Percentiles rank a stretch among this genome's conserved stretches.
Conservation (phyloP, 2,888 invertebrate genomes). For the Amaurobius ferox region DNA sequence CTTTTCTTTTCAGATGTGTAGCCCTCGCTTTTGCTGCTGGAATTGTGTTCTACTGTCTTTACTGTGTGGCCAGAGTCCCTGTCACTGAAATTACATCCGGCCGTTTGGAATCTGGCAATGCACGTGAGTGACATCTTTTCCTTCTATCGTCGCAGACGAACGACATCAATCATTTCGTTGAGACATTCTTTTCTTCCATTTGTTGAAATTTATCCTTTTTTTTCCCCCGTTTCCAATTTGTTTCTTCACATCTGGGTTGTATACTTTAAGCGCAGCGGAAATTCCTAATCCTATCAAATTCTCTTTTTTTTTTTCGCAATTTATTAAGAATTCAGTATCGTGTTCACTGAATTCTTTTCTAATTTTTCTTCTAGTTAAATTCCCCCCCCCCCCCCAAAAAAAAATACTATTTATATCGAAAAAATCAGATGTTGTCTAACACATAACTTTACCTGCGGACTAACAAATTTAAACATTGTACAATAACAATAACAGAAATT, state of each 20-base stretch:
- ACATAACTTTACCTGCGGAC: too few relatives aligned
- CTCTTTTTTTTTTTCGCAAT: too few relatives aligned
- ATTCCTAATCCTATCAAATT: too few relatives aligned
- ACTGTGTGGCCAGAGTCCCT: slow-evolving; percentile 45
- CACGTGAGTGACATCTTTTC: slow-evolving; percentile 53
- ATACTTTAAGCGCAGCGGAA: too few relatives aligned
- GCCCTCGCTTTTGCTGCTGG: slow-evolving; percentile 40
- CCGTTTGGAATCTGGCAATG: slow-evolving; percentile 44
- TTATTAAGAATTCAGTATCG: too few relatives aligned
- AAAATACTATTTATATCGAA: too few relatives aligned
- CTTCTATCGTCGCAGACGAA: background rate
- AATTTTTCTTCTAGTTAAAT: too few relatives aligned
- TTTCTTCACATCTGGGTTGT: background rate
- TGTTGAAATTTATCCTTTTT: background rate
- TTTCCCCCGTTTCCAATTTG: background rate
- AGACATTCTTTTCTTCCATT: background rate
- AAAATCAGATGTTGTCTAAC: too few relatives aligned
- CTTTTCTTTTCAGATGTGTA: slow-evolving; percentile 43
- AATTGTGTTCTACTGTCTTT: slow-evolving; percentile 51
- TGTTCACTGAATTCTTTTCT: too few relatives aligned
- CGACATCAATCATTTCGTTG: slow-evolving; percentile 51
- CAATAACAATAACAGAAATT: too few relatives aligned
- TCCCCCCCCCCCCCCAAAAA: too few relatives aligned
- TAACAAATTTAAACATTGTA: too few relatives aligned
- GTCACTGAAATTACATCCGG: slow-evolving; percentile 53